Base-by-base conservation (phyloP, 2,888 invertebrate genomes). In the Yponomeuta plumbellus region DNA sequence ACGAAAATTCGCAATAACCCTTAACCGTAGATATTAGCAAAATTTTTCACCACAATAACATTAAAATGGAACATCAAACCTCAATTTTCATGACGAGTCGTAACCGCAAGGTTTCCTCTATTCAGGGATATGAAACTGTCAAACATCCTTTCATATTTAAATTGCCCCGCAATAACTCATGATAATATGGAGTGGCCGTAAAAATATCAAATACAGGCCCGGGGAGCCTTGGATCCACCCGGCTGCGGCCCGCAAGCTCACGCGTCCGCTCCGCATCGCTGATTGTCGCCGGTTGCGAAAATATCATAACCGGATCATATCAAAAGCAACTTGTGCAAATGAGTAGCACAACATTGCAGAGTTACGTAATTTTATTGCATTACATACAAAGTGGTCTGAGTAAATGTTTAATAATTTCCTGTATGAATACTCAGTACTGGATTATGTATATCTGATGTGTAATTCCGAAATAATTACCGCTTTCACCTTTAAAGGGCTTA, bases 181-280 rank as follows among this genome's bases (percentile, higher is more conserved):
- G 79, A 80, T 86, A 84, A 84, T 85, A 80, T 83, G 79, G 78
- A 79, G 80, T 74, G 80, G 82, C 84, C 79, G 85, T 87, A 88
- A 89, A 88, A 88, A 87, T 87, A 88, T 88, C 86, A 86, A 84
- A 84, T 82, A 84, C 86, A 86, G 83, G 75, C 75, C 73, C 72
- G 71, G 76, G 74, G 22, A 40, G 22, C 63, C 63, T 44, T 44
- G 40, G 65, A 52, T 20, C 21, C 23, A 11, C n/a, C 57, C 34
- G 57, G 44, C 13, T 10, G 21, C 39, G 44, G 21, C 64, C 22
- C n/a, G 75, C 83, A 3, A 13, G 44, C 44, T 17, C 10, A 52
- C 44, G 2, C 44, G 44, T 17, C 17, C 10, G 13, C 34, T 34
- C 6, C 34, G 34, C 34, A 34, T 34, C 10, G 6, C 6, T 52